These are phyloP conservation scores for Cephus sareptanus DNA, from an alignment of 2,888 invertebrate species.

Conservation along the genomic window DNA sequence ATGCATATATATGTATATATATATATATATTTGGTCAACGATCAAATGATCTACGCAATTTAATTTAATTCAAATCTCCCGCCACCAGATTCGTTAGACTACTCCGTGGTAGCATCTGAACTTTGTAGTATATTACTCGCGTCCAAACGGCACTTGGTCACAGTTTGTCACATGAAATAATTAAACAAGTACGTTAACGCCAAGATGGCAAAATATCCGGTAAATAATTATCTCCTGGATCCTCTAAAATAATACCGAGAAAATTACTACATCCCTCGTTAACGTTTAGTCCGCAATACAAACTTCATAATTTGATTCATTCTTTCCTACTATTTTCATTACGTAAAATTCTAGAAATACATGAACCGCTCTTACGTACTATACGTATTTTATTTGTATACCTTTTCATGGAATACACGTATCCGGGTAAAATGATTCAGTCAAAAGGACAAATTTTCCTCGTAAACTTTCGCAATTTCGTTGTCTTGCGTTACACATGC, in stretches of 20 bases:
- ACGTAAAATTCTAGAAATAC: not conserved
- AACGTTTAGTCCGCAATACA: not conserved
- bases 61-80: not conserved
- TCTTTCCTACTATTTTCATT: not conserved
- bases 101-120: not conserved
- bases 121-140: not conserved
- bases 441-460: not conserved
- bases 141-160: not conserved
- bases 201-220: too few relatives aligned
- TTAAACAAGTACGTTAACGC: not conserved
- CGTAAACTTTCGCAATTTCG: not conserved
- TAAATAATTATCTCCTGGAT: not conserved
- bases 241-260: not conserved
- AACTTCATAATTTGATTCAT: not conserved
- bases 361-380: not conserved
- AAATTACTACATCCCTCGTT: not conserved
- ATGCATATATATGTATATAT: not conserved
- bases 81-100: not conserved
- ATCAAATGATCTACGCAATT: not conserved
- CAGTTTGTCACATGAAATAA: not conserved
- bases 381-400: not conserved
- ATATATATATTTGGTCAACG: not conserved
- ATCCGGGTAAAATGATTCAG: not conserved
- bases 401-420: not conserved
- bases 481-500: not conserved